Base-by-base conservation (phyloP, 1,140 invertebrate genomes). In the Drosophila rufa region DNA sequence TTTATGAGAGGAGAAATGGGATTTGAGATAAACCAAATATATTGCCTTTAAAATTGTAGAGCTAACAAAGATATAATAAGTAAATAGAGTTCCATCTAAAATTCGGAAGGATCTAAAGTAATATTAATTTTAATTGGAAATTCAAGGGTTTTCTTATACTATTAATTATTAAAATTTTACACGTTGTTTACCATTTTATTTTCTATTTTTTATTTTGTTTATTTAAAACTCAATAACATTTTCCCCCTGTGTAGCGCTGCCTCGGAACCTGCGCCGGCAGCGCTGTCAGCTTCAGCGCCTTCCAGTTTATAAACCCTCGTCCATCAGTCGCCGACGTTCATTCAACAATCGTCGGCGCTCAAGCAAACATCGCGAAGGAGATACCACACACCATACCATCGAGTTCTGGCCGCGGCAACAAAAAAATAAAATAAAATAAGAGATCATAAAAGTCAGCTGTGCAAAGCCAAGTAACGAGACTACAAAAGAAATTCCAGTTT, bases 401-500 rank as follows among this genome's bases (percentile, higher is more conserved):
- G 45, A 51, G 53, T 55, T 45, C 61, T 53, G 43, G 30, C 57
- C 51, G 59, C 78, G 81, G 59, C 43, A 33, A 46, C 14, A 19
- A 77, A 64, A 33, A 1, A 36, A 17, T 45, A 38, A 68, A 48
- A 75, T 64, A 61, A 19, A 40, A 65, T 53, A 43, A 58, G 36
- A 46, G 25, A 43, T 15, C 25, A 19, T 40, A 46, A 48, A 48
- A 51, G 27, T 42, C 57, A 60, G 57, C 69, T 73, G 70, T 51
- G 68, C 42, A 46, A 30, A 30, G 30, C 30, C 3, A 56, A 42
- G 22, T 55, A 83, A 87, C 80, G 50, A 87, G 84, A 74, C 68
- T 75, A 83, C 73, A 87, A 83, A 68, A 47, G 64, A 47, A 36
- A 80, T 58, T 83, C 60, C 65, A 66, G 51, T 73, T 81, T 38